Evolutionary conservation across 2,113 vertebrate species (phyloP), one percentile per base, ranked within the genome.

Genomic region (Gopherus evgoodei): DNA sequence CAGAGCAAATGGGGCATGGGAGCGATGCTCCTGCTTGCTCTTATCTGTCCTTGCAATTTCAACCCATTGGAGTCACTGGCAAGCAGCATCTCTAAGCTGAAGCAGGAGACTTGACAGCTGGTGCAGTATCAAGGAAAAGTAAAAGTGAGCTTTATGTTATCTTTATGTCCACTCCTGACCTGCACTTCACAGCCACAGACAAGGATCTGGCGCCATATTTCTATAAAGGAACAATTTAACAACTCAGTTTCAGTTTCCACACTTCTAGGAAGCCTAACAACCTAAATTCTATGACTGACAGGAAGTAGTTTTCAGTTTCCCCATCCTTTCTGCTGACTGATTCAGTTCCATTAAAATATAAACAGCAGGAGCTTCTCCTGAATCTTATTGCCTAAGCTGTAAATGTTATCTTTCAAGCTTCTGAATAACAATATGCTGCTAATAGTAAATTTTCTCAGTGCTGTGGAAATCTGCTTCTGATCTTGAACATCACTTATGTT

Each of bases 1-100:
- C 57, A 75, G 81, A 93, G 81, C 57, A 96, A 97, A 75, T 95
- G 50, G 96, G 86, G 89, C 94, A 81, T 91, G 83, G 79, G 27
- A 93, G 38, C 8, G 24, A 76, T 42, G 72, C 96, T 31, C 84
- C 80, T 85, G 25, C 65, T 95, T 96, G 83, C 94, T 90, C 84
- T 93, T 17, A n/a, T n/a, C 65, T 14, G 75, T 27, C 47, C 29
- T 83, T 85, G 62, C n/a, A 93, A 78, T 83, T 52, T 82, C 52
- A 91, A n/a, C 11, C n/a, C 85, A 69, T 42, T 81, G 57, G n/a
- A 81, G 83, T 92, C 85, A 89, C 24, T 14, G 35, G 49, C n/a
- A 50, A 93, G 84, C 42, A 65, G 31, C 1, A 0, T 35, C 92
- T 91, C 90, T 92, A 81, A 93, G 49, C n/a, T 87, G 31, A 95